phyloP scores from a whole-genome alignment of 2,888 invertebrate genomes.

The Aphidoletes aphidimyza region DNA sequence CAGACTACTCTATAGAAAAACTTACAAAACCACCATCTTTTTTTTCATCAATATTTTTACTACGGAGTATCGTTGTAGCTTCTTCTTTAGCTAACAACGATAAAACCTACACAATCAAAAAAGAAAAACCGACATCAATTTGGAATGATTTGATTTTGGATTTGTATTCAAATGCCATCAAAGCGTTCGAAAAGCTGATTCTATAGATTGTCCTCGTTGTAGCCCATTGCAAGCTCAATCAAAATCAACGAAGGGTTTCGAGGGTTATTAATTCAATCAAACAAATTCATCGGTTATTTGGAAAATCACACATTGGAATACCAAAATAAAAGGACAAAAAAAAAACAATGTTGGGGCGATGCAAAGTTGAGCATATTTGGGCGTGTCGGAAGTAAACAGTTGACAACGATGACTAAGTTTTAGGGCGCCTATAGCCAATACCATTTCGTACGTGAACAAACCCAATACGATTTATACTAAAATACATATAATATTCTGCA shows the following conservation, averaged over 20 bases:
- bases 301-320: not conserved
- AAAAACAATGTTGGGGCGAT: slow-evolving; percentile 50
- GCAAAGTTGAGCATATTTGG: not conserved
- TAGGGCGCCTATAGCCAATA: not conserved
- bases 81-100: slow-evolving; percentile 5
- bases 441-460: not conserved
- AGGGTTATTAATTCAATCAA: not conserved
- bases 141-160: not conserved
- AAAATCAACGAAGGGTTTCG: not conserved
- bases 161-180: not conserved
- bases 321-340: slow-evolving; percentile 55
- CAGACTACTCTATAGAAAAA: not conserved
- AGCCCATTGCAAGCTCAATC: not conserved
- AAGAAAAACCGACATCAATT: not conserved
- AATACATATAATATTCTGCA: not conserved
- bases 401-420: not conserved
- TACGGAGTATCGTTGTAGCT: not conserved
- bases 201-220: not conserved
- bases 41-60: not conserved
- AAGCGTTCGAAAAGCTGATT: not conserved
- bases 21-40: slow-evolving; percentile 16
- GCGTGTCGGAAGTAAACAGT: not conserved
- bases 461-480: not conserved
- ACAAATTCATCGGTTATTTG: not conserved
- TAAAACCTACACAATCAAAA: slow-evolving; percentile 16